Conservation (phyloP, 2,797 vertebrate genomes). For the Lutjanus argentimaculatus region DNA sequence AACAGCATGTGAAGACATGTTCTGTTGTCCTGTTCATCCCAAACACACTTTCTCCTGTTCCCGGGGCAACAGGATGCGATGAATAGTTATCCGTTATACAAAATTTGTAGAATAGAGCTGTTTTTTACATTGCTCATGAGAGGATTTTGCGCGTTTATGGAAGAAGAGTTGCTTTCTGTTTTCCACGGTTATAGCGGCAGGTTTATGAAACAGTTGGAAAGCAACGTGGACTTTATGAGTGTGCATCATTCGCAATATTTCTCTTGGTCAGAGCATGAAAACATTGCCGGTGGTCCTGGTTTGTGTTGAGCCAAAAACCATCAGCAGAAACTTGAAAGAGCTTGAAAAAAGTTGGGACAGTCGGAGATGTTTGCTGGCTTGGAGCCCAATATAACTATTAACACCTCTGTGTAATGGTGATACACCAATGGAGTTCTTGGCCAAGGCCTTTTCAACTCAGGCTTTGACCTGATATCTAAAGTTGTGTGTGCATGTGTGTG, state of each 20-base stretch:
- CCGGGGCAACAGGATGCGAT: no score
- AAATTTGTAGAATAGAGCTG: not conserved
- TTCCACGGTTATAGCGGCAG: not conserved
- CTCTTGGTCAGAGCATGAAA: constrained; percentile 53
- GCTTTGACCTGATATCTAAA: constrained; percentile 48
- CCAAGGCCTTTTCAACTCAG: constrained; percentile 46
- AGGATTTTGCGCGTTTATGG: not conserved
- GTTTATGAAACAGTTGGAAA: constrained; percentile 37
- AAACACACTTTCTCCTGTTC: no score
- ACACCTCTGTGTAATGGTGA: constrained; percentile 70
- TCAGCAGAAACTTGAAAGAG: constrained; percentile 50
- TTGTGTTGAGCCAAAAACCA: constrained; percentile 36
- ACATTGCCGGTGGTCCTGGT: constrained; percentile 23
- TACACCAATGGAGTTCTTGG: constrained; percentile 58
- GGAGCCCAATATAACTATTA: constrained; percentile 66
- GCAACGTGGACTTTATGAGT: not conserved
- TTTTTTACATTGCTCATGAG: not conserved
- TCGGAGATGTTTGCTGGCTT: constrained; percentile 46
- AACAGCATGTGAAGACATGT: no score
- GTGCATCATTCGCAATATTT: constrained; percentile 45
- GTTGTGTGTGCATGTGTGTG: constrained; percentile 22
- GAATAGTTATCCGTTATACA: constrained; percentile 10
- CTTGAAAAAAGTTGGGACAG: constrained; percentile 25
- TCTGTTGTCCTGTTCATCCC: no score
- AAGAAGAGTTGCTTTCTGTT: not conserved